Base-by-base conservation (phyloP, 2,888 invertebrate species). In the Dascillus cervinus region DNA sequence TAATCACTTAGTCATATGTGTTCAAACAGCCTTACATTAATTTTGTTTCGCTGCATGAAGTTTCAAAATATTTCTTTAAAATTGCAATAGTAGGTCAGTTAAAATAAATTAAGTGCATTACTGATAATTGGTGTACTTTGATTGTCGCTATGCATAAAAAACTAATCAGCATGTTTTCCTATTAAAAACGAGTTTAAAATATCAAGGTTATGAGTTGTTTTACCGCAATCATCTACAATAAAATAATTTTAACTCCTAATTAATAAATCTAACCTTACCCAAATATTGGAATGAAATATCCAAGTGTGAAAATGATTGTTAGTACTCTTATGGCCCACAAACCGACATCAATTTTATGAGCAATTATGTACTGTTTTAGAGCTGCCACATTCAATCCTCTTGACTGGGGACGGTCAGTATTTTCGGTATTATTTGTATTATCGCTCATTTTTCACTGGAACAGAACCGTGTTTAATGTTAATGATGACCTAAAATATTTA, bases 301-400 rank as follows among this genome's bases (percentile, higher is more conserved):
- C 79, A 48, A 89, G 58, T 9, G 88, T 81, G 62, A 86, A 92
- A 9, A 89, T 56, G 13, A 96, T 77, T 1, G 90, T 87, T 35
- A 89, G 71, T 12, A 94, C 61, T 51, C 97, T 72, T 17, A 91
- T 85, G 9, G 79, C 74, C 89, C 94, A 95, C 34, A 94, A 69
- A 1, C 82, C 82, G 23, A 88, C 82, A 55, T 90, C 88, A 30
- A 94, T 76, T 71, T 89, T 91, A 61, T 94, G 85, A 25, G 77
- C 77, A 19, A 78, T 71, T 43, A 91, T 66, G 53, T 88, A 86
- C 20, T 76, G 72, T 54, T 79, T 80, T 22, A 89, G 63, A 10
- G 75, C 75, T 0, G 73, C 71, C 19, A 58, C 39, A 44, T 62
- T 61, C 47, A 80, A 69, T 32, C 80, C 77, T 56, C 72, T 72